Conservation (phyloP, 2,888 invertebrate species). For the Blastobasis lacticolella region DNA sequence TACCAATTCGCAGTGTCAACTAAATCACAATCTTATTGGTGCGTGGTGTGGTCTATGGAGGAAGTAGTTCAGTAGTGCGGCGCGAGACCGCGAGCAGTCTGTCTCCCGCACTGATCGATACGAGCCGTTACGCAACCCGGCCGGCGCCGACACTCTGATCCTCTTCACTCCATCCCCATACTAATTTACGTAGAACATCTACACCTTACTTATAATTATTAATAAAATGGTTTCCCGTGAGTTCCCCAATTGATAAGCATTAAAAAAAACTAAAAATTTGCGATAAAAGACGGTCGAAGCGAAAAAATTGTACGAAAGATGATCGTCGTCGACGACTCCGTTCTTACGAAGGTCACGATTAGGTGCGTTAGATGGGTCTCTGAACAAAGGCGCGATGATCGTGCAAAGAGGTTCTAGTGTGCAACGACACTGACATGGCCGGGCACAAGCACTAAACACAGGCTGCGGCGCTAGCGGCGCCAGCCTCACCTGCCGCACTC, state of each 20-base stretch:
- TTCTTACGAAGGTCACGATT: conserved; percentile 22
- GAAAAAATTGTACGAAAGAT: conserved; percentile 6
- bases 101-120: conserved; percentile 64
- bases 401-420: conserved; percentile 37
- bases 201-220: conserved; percentile 8
- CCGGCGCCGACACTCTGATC: conserved; percentile 38
- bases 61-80: conserved; percentile 33
- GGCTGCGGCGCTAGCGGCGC: conserved; percentile 15
- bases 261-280: conserved; percentile 9
- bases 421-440: conserved; percentile 28
- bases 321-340: conserved; percentile 15
- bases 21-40: conserved; percentile 8
- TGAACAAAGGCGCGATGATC: conserved; percentile 42
- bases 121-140: conserved; percentile 65
- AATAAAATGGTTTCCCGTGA: conserved; percentile 1
- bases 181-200: conserved; percentile 18
- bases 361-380: conserved; percentile 10
- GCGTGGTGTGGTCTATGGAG: conserved; percentile 15
- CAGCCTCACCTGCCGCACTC: conserved; percentile 43
- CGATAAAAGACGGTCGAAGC: conserved; percentile 7
- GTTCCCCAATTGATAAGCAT: not conserved
- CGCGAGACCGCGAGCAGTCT: conserved; percentile 43
- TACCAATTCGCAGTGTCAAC: conserved; percentile 1
- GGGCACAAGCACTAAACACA: conserved; percentile 40
- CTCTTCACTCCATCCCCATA: conserved; percentile 25